Conservation (phyloP, 1,140 invertebrate genomes). For the Mizuhopecten yessoensis region DNA sequence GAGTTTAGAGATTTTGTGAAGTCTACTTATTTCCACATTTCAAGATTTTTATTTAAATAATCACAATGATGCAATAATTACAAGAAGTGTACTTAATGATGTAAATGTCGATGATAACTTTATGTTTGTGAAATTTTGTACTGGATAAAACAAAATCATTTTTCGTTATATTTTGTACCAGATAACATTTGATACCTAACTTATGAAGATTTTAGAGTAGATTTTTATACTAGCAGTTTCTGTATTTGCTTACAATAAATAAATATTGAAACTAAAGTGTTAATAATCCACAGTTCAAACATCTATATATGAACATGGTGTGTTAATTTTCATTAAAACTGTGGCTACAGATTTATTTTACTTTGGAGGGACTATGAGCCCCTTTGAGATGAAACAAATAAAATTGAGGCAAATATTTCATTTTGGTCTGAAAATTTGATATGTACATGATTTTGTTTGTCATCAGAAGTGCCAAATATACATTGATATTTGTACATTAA, state of each 20-base stretch:
- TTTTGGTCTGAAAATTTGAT: not conserved
- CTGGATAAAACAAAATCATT: not conserved
- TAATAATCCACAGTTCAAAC: not conserved
- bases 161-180: not conserved
- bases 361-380: too few species aligned
- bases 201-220: not conserved
- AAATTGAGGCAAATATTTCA: not conserved
- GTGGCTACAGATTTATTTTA: too few species aligned
- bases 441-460: not conserved
- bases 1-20: not conserved
- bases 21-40: not conserved
- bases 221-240: not conserved
- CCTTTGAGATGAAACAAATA: too few species aligned
- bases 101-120: not conserved
- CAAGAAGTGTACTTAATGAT: not conserved
- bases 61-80: not conserved
- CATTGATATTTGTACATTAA: conserved; percentile 7
- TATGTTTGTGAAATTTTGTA: not conserved
- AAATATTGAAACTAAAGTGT: not conserved
- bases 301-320: not conserved
- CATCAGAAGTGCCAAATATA: not conserved
- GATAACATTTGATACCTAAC: too few species aligned
- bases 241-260: not conserved
- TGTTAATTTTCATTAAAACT: too few species aligned
- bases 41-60: not conserved